These are phyloP conservation scores for Philereme vetulata DNA, from an alignment of 2,888 invertebrate genomes.

Conservation along the genomic window DNA sequence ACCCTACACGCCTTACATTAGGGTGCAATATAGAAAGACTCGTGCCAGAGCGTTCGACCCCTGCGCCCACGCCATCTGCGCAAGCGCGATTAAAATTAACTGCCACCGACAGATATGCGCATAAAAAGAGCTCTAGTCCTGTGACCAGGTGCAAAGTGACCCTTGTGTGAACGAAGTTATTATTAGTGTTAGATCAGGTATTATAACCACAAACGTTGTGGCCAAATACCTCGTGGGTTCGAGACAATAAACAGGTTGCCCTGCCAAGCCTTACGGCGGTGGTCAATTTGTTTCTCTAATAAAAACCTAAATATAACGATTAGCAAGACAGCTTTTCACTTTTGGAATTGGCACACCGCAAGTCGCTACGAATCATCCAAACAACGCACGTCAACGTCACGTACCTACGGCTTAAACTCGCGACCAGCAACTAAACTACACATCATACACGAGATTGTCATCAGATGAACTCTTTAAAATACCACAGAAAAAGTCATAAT, in stretches of 20 bases:
- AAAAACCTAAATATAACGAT: too few species aligned
- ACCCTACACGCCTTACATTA: conserved; percentile 59
- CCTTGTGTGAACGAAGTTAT: conserved; percentile 59
- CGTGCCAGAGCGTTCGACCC: conserved; percentile 50
- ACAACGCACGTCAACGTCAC: too few species aligned
- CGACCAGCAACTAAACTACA: too few species aligned
- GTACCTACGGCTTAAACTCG: too few species aligned
- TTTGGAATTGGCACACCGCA: too few species aligned
- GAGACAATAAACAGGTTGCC: not conserved
- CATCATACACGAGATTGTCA: too few species aligned
- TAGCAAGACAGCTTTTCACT: too few species aligned
- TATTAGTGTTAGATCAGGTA: conserved; percentile 77
- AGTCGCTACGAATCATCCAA: too few species aligned
- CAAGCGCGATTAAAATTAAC: conserved; percentile 78
- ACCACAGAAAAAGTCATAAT: too few species aligned
- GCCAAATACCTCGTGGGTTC: not conserved
- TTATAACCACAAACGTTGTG: conserved; percentile 47
- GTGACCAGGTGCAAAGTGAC: conserved; percentile 72
- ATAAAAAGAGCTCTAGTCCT: conserved; percentile 62
- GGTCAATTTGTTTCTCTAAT: too few species aligned
- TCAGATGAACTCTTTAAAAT: too few species aligned
- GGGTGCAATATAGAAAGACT: conserved; percentile 61
- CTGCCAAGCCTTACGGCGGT: too few species aligned
- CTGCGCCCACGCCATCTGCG: conserved; percentile 78
- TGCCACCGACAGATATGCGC: conserved; percentile 68